Evolutionary conservation across 1,140 invertebrate species (phyloP), one percentile per base, ranked within the genome.

Genomic region (Apolygus lucorum): DNA sequence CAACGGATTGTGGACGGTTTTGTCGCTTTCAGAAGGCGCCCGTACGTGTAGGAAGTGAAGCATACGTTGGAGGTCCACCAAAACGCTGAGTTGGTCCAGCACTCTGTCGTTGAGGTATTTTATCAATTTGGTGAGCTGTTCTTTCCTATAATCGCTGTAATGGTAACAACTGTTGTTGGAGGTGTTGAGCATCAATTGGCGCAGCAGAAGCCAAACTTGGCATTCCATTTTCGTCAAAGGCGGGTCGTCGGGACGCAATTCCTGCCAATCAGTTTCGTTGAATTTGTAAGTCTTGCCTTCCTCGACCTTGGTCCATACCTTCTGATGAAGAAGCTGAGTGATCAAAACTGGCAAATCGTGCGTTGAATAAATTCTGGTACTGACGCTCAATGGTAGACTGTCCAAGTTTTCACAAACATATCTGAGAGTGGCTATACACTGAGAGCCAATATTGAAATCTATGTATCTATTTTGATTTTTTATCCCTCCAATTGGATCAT

Each of bases 271-370:
- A 25, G 59, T 73, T 80, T 80, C 82, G 27, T 79, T 81, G 73
- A 80, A 85, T 42, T 80, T 79, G 71, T 81, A 74, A n/a, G 81
- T 28, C 25, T 80, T 79, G 72, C 86, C 82, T 71, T 83, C 80
- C 63, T 83, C 81, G n/a, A 78, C 75, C 73, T 82, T 84, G 62
- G 79, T 81, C 91, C 91, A 93, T 0, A 90, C 90, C 71, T 84
- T 81, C 29, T 79, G 78, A 73, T 86, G 78, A 26, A 92, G 79
- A 2, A 92, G 76, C 74, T 90, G 85, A 24, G 79, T 81, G 28
- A 92, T 80, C 22, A 92, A 78, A 72, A 90, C 85, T 0, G 90
- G 90, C 34, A 90, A 78, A 75, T 92, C 90, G 70, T 90, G 86
- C 0, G 81, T 85, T 49, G 81, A 80, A 66, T 89, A 82, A 71